Percentiles rank a stretch among this genome's conserved stretches.
phyloP scores from a whole-genome alignment of 1,140 invertebrate genomes.

The Watersipora subatra region DNA sequence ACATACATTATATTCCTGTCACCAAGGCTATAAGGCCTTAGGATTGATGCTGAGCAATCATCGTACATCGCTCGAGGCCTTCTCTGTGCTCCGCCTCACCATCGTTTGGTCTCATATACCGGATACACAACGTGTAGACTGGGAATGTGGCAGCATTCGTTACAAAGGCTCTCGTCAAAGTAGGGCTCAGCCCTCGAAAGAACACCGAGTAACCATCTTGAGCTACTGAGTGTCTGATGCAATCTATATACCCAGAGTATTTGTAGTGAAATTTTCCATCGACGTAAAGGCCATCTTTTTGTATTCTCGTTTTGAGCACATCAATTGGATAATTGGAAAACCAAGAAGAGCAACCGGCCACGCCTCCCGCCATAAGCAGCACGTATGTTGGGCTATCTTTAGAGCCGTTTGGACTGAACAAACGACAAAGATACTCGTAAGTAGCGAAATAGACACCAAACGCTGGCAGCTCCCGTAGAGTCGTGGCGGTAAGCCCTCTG shows the following conservation, averaged over 20 bases:
- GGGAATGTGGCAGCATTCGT: not conserved
- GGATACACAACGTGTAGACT: not conserved
- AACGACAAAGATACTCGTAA: slow-evolving; percentile 46
- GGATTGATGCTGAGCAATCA: too few species aligned
- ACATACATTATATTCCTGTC: too few species aligned
- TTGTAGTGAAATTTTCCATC: not conserved
- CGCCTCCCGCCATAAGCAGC: slow-evolving; percentile 40
- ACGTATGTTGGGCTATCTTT: slow-evolving; percentile 8
- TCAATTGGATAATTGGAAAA: slow-evolving; percentile 25
- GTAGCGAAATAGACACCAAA: slow-evolving; percentile 49
- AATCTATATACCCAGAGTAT: slow-evolving; percentile 8
- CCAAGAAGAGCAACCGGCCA: slow-evolving; percentile 40
- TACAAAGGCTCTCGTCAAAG: not conserved
- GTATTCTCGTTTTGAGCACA: slow-evolving; percentile 46
- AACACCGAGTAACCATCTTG: not conserved
- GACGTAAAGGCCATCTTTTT: slow-evolving; percentile 15
- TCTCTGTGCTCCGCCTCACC: too few species aligned
- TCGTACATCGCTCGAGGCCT: too few species aligned
- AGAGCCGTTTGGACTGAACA: not conserved
- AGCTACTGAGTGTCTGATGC: not conserved
- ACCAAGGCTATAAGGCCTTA: too few species aligned
- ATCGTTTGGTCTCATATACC: too few species aligned
- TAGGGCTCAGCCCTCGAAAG: not conserved
- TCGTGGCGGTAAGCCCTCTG: slow-evolving; percentile 27
- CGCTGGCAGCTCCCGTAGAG: slow-evolving; percentile 43